Percentiles rank a stretch among this genome's conserved stretches.
Conservation (phyloP, 2,797 vertebrate genomes). For the Steatocranus sp. region DNA sequence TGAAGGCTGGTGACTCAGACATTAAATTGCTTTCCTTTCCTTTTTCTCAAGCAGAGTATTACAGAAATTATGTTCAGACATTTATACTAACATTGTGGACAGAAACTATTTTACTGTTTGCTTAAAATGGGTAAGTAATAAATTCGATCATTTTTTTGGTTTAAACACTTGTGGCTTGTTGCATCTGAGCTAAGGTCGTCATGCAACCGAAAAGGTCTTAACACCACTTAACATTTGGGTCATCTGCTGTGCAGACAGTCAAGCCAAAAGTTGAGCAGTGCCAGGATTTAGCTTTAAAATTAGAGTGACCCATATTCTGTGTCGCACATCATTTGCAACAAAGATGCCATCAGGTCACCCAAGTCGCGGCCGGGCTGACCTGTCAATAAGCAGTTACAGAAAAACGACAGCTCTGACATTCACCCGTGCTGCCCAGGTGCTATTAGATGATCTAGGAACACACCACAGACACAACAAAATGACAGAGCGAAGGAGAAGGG, state of each 20-base stretch:
- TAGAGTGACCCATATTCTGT: conserved; percentile 72
- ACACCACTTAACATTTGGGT: conserved; percentile 49
- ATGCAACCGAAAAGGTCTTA: conserved; percentile 33
- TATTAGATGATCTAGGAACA: background rate
- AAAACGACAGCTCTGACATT: background rate
- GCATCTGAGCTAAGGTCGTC: background rate
- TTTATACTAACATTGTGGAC: background rate
- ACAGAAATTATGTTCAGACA: background rate
- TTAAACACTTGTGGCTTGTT: background rate
- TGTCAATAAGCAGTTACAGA: conserved; percentile 16
- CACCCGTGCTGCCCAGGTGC: background rate
- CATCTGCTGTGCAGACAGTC: conserved; percentile 37
- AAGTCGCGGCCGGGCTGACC: conserved; percentile 31
- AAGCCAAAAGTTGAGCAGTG: conserved; percentile 43
- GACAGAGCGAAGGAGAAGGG: background rate
- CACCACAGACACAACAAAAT: background rate
- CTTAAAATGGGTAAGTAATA: background rate
- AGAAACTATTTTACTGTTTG: background rate
- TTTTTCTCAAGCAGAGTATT: background rate
- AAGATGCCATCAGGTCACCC: conserved; percentile 38
- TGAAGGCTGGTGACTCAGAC: background rate
- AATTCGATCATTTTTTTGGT: background rate
- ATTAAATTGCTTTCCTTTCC: background rate
- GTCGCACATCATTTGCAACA: conserved; percentile 48
- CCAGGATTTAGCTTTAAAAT: conserved; percentile 72